Evolutionary conservation across 2,113 vertebrate species (phyloP).

Genomic region (Ariopsis seemanni): DNA sequence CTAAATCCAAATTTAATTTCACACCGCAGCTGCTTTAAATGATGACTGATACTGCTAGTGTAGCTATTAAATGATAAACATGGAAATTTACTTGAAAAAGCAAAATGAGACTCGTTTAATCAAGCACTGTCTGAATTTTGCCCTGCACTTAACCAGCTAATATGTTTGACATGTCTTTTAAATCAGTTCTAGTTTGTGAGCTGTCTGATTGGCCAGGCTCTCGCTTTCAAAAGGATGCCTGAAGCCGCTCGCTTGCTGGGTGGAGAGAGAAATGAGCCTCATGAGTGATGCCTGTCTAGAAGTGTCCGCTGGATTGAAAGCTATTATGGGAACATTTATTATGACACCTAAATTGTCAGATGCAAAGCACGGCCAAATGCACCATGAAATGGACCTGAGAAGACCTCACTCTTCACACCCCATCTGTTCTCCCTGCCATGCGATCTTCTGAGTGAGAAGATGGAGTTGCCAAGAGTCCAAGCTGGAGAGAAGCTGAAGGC

Average conservation of each 20-base stretch:
- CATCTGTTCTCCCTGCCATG: constrained; percentile 51
- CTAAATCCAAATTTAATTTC: constrained; percentile 60
- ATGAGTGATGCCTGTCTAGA: constrained; percentile 44
- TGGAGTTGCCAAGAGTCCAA: constrained; percentile 47
- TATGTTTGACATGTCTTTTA: constrained; percentile 56
- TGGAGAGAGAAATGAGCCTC: constrained; percentile 36
- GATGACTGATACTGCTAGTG: constrained; percentile 52
- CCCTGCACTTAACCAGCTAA: constrained; percentile 52
- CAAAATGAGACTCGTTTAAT: constrained; percentile 57
- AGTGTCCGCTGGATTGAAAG: constrained; percentile 54
- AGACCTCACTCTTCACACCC: constrained; percentile 54
- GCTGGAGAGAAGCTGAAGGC: constrained; percentile 48
- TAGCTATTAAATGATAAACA: constrained; percentile 65
- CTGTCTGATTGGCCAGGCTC: constrained; percentile 55
- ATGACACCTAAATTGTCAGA: constrained; percentile 55
- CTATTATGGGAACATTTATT: constrained; percentile 57
- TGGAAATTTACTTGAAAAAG: constrained; percentile 51
- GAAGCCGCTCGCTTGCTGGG: constrained; percentile 52
- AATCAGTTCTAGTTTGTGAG: constrained; percentile 57
- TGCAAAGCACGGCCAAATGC: constrained; percentile 51
- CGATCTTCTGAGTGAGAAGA: constrained; percentile 39
- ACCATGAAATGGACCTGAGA: constrained; percentile 52
- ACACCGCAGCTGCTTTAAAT: constrained; percentile 51
- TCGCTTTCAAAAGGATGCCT: constrained; percentile 58
- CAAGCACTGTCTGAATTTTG: constrained; percentile 57